Base-by-base conservation (phyloP, 2,797 vertebrate species). In the Crocidura indochinensis region DNA sequence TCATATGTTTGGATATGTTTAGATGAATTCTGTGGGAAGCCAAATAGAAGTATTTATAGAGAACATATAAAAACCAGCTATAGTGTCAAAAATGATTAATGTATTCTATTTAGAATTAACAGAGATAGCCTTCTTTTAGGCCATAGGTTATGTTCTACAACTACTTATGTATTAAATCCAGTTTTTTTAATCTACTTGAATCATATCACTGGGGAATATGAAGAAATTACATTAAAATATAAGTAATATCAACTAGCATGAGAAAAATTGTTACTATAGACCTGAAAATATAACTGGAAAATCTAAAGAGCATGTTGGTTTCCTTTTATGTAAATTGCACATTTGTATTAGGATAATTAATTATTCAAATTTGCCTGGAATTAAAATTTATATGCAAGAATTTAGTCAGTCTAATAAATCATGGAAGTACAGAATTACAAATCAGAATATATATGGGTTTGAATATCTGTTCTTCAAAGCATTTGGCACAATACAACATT, bases 321-420 rank as follows among this genome's bases (percentile, higher is more conserved):
- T 89, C 22, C 60, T 90, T 69, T 87, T 75, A 29, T 74, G 67
- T 47, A 14, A 80, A 65, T 14, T n/a, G 80, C n/a, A 75, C 71
- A 9, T 8, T 76, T 29, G 83, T 68, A 49, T 3, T 53, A 24
- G 44, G 8, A 9, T 47, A 10, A 49, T 78, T 79, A 73, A 67
- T 67, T 69, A 44, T 90, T 76, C 38, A 94, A 2, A 78, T 93
- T 88, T 80, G 11, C 1, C 84, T 94, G 27, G 6, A 87, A 83
- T 87, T 73, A 73, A 94, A 93, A 15, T 90, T 19, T 1, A 86
- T 44, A 1, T 1, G 20, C 1, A 85, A 93, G 49, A 90, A 69
- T n/a, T 83, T 65, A 49, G 62, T 91, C 29, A 82, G 26, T 9
- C 14, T 77, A 22, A 71, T 67, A 3, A 77, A 64, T 64, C 11